These are phyloP conservation scores for Vicugna pacos DNA, from an alignment of 2,113 vertebrate species.

Conservation along the genomic window DNA sequence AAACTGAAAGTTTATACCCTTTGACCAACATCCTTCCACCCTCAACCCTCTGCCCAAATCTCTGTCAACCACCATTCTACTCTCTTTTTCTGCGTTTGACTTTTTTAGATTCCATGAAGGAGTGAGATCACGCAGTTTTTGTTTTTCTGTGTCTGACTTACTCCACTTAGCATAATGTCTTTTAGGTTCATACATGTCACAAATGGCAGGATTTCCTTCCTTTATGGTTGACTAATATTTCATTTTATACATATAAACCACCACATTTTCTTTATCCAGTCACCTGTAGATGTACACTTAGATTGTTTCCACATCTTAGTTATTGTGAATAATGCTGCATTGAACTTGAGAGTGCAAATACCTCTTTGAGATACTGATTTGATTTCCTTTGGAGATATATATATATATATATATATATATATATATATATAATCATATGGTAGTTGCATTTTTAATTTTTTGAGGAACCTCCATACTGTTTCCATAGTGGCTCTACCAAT, in stretches of 20 bases:
- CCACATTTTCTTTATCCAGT: neutral
- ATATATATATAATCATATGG: neutral
- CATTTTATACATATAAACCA: neutral
- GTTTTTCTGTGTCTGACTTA: neutral
- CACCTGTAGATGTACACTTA: neutral
- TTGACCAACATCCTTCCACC: neutral
- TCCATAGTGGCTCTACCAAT: neutral
- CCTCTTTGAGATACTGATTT: neutral
- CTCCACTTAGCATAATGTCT: neutral
- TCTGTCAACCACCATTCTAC: neutral
- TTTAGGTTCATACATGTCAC: neutral
- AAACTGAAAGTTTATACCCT: neutral
- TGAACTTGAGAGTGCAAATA: neutral
- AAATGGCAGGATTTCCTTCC: neutral
- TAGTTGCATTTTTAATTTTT: neutral
- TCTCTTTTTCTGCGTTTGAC: neutral
- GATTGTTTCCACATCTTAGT: neutral
- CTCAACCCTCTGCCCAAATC: fast-evolving
- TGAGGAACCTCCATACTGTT: neutral
- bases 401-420: no score
- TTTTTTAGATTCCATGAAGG: neutral
- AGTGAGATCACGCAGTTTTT: neutral
- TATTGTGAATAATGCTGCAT: neutral
- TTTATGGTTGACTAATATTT: neutral
- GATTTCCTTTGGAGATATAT: neutral